Percentiles rank a stretch among this genome's conserved stretches.
These are phyloP conservation scores for Tauraco erythrolophus DNA, from an alignment of 2,113 vertebrate genomes.

Conservation along the genomic window DNA sequence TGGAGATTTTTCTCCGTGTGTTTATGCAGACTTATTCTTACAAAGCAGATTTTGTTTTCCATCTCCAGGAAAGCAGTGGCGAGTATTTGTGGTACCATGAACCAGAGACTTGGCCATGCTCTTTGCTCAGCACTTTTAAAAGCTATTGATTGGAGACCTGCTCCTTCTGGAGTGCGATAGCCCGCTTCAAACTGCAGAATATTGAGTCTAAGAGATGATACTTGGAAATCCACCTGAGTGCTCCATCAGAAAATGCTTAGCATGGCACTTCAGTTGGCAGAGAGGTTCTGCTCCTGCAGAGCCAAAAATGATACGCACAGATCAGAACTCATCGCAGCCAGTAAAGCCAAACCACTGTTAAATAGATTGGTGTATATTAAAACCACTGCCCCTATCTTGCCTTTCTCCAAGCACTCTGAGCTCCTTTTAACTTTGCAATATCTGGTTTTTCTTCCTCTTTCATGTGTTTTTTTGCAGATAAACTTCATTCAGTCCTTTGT, in stretches of 20 bases:
- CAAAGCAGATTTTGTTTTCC: neutral
- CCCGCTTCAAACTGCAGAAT: neutral
- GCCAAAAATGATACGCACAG: neutral
- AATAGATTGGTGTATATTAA: accelerated
- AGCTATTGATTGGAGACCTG: neutral
- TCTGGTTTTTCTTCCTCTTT: neutral
- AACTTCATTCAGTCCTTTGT: neutral
- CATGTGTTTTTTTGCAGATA: accelerated
- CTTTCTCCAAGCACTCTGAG: neutral
- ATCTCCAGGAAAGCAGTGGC: accelerated
- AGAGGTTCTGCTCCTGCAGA: neutral
- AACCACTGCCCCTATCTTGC: neutral
- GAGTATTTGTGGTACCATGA: accelerated
- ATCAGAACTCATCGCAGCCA: accelerated
- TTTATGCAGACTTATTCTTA: accelerated
- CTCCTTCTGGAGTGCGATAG: accelerated
- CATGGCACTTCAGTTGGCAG: neutral
- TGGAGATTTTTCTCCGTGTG: accelerated
- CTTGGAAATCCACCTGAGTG: accelerated
- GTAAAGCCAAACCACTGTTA: neutral
- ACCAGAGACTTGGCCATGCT: accelerated
- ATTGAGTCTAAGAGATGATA: accelerated
- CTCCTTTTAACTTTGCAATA: neutral
- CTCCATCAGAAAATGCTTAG: accelerated
- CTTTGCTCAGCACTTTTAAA: accelerated